A percentile compares a stretch with the other conserved stretches of the same genome.
These are phyloP conservation scores for Gryllus longicercus DNA, from an alignment of 2,888 invertebrate species.

Conservation along the genomic window DNA sequence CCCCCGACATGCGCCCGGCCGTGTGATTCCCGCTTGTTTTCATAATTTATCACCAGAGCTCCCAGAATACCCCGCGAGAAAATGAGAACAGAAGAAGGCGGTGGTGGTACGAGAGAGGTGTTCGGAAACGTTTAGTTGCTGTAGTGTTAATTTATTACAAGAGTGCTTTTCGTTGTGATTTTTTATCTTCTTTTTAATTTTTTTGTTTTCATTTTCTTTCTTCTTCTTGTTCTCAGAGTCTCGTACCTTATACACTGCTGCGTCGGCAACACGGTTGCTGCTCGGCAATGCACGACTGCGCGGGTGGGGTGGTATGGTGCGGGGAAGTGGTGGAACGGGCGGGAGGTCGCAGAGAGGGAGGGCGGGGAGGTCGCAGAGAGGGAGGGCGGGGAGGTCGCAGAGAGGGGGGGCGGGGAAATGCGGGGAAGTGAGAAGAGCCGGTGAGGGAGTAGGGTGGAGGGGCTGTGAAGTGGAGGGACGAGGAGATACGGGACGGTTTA, in stretches of 20 bases:
- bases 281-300: not conserved
- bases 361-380: too few species aligned
- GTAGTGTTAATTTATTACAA: slow-evolving; percentile 23
- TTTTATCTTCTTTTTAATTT: not conserved
- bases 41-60: slow-evolving; percentile 31
- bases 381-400: rapidly evolving
- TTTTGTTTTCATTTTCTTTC: not conserved
- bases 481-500: rapidly evolving
- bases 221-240: not conserved
- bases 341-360: too few species aligned
- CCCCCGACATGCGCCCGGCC: not conserved
- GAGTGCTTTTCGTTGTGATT: slow-evolving; percentile 1
- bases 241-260: not conserved
- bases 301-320: too few species aligned
- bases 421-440: too few species aligned
- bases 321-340: too few species aligned
- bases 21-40: slow-evolving; percentile 29
- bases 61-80: slow-evolving; percentile 31
- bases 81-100: slow-evolving; percentile 29
- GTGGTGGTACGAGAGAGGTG: slow-evolving; percentile 7
- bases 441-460: too few species aligned
- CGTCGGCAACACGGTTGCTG: not conserved
- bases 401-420: too few species aligned
- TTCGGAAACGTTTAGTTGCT: slow-evolving; percentile 17
- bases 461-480: too few species aligned